These are phyloP conservation scores for Callosobruchus maculatus DNA, from an alignment of 2,888 invertebrate species.

Conservation along the genomic window DNA sequence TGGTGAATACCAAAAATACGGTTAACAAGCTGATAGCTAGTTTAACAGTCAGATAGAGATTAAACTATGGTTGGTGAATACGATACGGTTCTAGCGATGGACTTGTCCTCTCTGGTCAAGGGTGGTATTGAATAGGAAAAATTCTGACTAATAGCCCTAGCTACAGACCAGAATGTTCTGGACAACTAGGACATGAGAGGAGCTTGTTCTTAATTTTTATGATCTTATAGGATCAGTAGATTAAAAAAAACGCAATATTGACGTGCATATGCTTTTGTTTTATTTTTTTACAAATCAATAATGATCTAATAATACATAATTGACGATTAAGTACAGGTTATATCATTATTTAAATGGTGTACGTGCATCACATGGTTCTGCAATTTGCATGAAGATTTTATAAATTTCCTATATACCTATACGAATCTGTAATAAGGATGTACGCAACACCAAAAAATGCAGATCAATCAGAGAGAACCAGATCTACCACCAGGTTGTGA, in stretches of 20 bases:
- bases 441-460: too few relatives aligned
- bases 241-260: neutral
- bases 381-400: neutral
- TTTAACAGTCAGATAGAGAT: too few relatives aligned
- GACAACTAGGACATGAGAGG: too few relatives aligned
- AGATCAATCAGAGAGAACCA: neutral
- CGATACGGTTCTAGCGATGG: too few relatives aligned
- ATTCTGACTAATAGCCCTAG: neutral
- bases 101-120: too few relatives aligned
- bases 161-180: too few relatives aligned
- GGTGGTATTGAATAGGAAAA: neutral
- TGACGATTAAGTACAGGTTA: neutral
- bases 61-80: too few relatives aligned
- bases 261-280: neutral
- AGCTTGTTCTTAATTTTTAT: too few relatives aligned
- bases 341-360: too few relatives aligned
- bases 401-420: neutral
- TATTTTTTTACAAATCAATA: neutral
- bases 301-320: neutral
- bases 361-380: neutral
- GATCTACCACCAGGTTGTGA: neutral
- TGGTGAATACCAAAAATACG: too few relatives aligned
- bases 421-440: too few relatives aligned
- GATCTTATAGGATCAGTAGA: neutral
- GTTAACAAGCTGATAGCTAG: too few relatives aligned